phyloP scores from a whole-genome alignment of 1,140 invertebrate genomes.

The Zaprionus ghesquierei region DNA sequence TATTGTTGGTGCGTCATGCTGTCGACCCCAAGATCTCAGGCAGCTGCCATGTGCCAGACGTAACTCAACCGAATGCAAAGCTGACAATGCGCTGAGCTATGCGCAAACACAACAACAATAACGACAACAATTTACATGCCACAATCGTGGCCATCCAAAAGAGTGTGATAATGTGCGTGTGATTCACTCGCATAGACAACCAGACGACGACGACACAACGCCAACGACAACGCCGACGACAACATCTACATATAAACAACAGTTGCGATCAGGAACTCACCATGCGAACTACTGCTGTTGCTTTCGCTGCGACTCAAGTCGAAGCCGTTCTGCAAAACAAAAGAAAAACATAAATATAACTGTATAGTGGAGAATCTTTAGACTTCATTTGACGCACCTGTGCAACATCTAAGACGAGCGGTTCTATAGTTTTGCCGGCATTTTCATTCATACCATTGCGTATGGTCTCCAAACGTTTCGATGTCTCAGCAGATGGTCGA shows the following conservation, averaged over 20 bases:
- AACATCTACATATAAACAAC: constrained; percentile 10
- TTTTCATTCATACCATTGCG: constrained; percentile 67
- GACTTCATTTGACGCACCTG: constrained; percentile 84
- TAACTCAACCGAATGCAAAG: constrained; percentile 22
- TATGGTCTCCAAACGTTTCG: constrained; percentile 69
- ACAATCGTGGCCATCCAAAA: constrained; percentile 31
- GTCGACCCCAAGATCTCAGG: constrained; percentile 14
- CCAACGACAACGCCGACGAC: neutral
- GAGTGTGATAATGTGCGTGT: constrained; percentile 41
- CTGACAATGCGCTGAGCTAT: constrained; percentile 35
- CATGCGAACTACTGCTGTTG: constrained; percentile 56
- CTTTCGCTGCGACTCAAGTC: constrained; percentile 83
- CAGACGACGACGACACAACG: constrained; percentile 20
- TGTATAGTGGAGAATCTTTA: neutral
- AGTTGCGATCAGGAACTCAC: constrained; percentile 53
- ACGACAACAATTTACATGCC: constrained; percentile 37
- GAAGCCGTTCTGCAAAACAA: constrained; percentile 85
- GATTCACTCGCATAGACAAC: constrained; percentile 39
- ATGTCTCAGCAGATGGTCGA: constrained; percentile 62
- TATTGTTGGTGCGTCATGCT: constrained; percentile 32
- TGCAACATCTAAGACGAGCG: constrained; percentile 85
- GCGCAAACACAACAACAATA: constrained; percentile 8
- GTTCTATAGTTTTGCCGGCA: constrained; percentile 49
- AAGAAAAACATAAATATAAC: neutral
- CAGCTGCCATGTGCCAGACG: constrained; percentile 30